Evolutionary conservation across 2,113 vertebrate genomes (phyloP).

Genomic region (Petroica traversi): DNA sequence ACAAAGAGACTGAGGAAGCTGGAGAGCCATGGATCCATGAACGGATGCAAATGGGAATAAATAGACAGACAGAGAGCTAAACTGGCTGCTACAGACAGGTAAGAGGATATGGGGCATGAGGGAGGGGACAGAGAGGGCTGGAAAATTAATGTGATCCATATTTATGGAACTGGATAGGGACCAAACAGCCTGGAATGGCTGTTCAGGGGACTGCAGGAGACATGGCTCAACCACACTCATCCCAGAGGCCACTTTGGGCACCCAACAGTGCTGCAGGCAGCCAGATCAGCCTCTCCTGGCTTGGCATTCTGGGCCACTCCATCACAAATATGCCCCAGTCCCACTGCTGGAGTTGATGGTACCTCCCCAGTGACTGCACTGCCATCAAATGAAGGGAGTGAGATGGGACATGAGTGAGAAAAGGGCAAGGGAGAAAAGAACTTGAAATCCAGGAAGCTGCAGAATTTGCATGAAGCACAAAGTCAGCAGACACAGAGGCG

Average conservation of each 20-base stretch:
- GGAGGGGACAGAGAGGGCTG: neutral
- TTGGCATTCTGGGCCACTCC: fast-evolving
- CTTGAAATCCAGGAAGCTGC: neutral
- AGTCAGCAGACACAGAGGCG: neutral
- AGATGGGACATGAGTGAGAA: neutral
- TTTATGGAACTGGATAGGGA: neutral
- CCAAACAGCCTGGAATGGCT: neutral
- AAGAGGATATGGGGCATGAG: neutral
- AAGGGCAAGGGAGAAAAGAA: neutral
- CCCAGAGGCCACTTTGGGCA: neutral
- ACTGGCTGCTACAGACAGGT: neutral
- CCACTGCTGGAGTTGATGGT: fast-evolving
- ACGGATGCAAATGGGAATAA: neutral
- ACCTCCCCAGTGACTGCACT: fast-evolving
- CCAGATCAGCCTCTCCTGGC: neutral
- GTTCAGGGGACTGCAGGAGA: neutral
- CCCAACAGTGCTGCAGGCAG: fast-evolving
- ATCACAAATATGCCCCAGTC: neutral
- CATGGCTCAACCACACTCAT: fast-evolving
- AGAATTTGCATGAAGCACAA: neutral
- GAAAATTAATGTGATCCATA: neutral
- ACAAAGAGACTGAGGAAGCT: constrained; percentile 5
- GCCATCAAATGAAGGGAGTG: neutral
- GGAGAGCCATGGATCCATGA: neutral
- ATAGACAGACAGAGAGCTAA: neutral